Evolutionary conservation across 2,113 vertebrate genomes (phyloP), one percentile per base, ranked within the genome.

Genomic region (Pelecanoides urinatrix): DNA sequence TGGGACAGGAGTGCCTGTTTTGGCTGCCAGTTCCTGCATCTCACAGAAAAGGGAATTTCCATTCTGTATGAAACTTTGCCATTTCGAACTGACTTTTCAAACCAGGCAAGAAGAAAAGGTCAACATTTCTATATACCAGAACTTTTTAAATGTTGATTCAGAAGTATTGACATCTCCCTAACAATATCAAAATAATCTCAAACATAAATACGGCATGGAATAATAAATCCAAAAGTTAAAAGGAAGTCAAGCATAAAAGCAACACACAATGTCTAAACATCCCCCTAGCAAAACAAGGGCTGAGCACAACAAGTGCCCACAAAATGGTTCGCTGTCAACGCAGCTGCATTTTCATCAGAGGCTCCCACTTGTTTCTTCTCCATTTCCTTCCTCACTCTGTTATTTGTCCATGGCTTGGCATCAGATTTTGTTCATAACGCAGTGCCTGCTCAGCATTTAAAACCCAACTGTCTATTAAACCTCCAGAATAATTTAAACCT

Each of bases 61-160:
- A 90, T 95, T 96, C 91, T 32, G 55, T 25, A 80, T 3, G 2
- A 91, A 96, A 77, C 47, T 55, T 66, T 88, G 81, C 81, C 91
- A 88, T 91, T 95, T 97, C 87, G 78, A 95, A 80, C 78, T 74
- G 94, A 71, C 87, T 97, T 95, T 95, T 96, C 90, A 93, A 88
- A 72, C 47, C 56, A 82, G 82, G 62, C 49, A 76, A 81, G 90
- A 93, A 88, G 87, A 90, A 93, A 96, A 96, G 94, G 94, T 96
- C 95, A 96, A 90, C 75, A 26, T 95, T 96, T 96, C 91, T 94
- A 95, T 76, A 86, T 10, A 82, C 63, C 42, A 70, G 17, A 91
- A 90, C 70, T 86, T 73, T 91, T 88, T 76, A 49, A 91, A 82
- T 23, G 62, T 85, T 96, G 90, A 93, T 96, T 93, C 90, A 72